Base-by-base conservation (phyloP, 2,888 invertebrate genomes). In the Diaphora mendica region DNA sequence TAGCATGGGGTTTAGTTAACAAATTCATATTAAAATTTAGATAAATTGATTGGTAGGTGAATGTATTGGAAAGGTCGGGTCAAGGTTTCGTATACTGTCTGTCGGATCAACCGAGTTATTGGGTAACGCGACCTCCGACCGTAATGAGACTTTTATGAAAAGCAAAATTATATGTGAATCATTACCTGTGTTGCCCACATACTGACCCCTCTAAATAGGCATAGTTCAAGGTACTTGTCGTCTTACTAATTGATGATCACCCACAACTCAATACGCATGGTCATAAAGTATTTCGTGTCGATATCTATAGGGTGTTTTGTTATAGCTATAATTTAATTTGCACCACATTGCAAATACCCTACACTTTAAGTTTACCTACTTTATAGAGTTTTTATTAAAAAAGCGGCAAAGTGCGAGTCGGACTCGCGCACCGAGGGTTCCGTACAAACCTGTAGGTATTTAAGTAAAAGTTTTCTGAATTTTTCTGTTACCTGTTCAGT, bases 11-110 rank as follows among this genome's bases (percentile, higher is more conserved):
- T 62, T 30, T 26, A 26, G 30, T 26, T 5, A 30, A 15, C 30
- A 62, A 26, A 30, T 7, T 62, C 1, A 4, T 62, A 62, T 30
- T 30, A 62, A 59, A 59, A 59, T 59, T 59, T 26, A 59, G 72
- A 64, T 71, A 73, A 77, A 74, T 80, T 82, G 78, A 81, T 79
- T 79, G 68, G 77, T 74, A 59, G 79, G 89, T 89, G 90, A 91
- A 90, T 88, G 89, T 89, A 86, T 88, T 88, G 84, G 86, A 89
- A 91, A 92, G 92, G 90, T 90, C 86, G 83, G 70, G 79, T 75
- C 89, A 91, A 91, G 92, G 91, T 87, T 85, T 71, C 69, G 72
- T 39, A 51, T 55, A 74, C 82, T 77, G 75, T 70, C 71, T 72
- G 73, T 70, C 68, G 68, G 71, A 67, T 73, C 30, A 70, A 65